Evolutionary conservation across 2,113 vertebrate genomes (phyloP).

Genomic region (Chauna torquata): DNA sequence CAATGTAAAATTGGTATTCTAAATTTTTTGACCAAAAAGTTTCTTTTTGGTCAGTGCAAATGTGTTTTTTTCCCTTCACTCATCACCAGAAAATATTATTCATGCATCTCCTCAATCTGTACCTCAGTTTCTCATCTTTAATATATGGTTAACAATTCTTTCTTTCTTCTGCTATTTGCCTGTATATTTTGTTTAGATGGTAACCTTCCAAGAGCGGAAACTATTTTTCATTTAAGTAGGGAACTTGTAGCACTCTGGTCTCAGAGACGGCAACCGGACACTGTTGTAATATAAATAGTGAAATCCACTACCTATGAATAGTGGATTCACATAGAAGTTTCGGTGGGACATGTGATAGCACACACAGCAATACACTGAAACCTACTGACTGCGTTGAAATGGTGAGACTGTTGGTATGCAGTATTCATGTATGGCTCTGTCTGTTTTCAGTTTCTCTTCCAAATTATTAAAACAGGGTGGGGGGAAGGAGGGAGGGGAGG

Average conservation of each 20-base stretch:
- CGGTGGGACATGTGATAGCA: not conserved
- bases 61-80: not conserved
- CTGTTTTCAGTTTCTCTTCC: not conserved
- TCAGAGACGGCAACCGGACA: not conserved
- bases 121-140: not conserved
- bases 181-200: not conserved
- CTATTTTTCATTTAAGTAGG: not conserved
- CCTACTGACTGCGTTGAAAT: not conserved
- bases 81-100: not conserved
- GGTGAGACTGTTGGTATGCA: not conserved
- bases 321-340: not conserved
- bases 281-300: not conserved
- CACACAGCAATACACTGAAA: not conserved
- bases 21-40: not conserved
- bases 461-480: not conserved
- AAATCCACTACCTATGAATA: not conserved
- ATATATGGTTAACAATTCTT: not conserved
- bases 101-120: not conserved
- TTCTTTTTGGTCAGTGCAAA: not conserved
- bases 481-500: too few species aligned
- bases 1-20: not conserved
- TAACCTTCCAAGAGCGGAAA: not conserved
- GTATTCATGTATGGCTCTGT: not conserved
- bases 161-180: not conserved
- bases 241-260: not conserved